A percentile compares a stretch with the other conserved stretches of the same genome.
Evolutionary conservation across 2,888 invertebrate species (phyloP).

Genomic region (Cantharis rustica): DNA sequence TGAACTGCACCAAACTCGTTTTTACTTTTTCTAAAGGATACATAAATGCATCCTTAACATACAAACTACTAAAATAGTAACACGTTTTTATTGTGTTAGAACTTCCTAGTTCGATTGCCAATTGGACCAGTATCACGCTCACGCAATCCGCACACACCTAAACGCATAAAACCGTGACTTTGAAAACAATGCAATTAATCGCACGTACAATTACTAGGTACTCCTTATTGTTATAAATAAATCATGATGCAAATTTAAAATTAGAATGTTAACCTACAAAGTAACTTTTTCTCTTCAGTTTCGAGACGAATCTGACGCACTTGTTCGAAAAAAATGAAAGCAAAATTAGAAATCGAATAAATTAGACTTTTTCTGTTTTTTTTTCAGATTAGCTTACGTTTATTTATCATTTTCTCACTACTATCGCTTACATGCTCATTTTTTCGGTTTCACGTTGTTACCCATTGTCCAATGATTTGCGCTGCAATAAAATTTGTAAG

Average conservation of each 20-base stretch:
- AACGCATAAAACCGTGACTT: slow-evolving; percentile 38
- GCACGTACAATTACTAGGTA: slow-evolving; percentile 13
- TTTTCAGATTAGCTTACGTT: neutral
- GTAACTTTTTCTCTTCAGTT: neutral
- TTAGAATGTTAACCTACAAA: slow-evolving; percentile 24
- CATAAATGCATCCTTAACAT: neutral
- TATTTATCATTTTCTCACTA: slow-evolving; percentile 22
- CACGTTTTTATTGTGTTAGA: slow-evolving; percentile 16
- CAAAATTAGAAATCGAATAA: neutral
- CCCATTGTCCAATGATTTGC: neutral
- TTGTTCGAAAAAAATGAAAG: neutral
- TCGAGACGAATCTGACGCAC: neutral
- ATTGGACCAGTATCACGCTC: slow-evolving; percentile 49
- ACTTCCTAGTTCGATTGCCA: slow-evolving; percentile 48
- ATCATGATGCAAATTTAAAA: slow-evolving; percentile 35
- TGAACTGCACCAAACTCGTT: neutral
- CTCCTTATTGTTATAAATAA: slow-evolving; percentile 33
- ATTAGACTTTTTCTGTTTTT: neutral
- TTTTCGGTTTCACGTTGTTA: slow-evolving; percentile 25
- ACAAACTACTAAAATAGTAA: slow-evolving; percentile 30
- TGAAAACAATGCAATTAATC: slow-evolving; percentile 33
- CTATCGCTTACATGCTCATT: slow-evolving; percentile 22
- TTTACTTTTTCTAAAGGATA: neutral
- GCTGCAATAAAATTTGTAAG: slow-evolving; percentile 21
- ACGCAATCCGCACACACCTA: slow-evolving; percentile 42